Conservation (phyloP, 2,888 invertebrate genomes). For the Ophion obscuratus region DNA sequence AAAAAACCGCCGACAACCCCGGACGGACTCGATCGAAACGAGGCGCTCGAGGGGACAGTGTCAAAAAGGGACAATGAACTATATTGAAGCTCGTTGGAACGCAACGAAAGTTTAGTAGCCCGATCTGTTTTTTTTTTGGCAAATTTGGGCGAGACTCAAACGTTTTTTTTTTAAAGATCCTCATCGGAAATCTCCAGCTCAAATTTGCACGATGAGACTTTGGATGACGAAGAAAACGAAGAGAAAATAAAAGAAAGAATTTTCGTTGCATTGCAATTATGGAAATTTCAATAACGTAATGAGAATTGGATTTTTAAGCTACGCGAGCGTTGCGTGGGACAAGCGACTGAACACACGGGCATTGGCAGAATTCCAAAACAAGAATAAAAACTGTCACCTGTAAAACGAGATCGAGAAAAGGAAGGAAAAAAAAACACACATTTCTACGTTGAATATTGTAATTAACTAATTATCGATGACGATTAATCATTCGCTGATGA, state of each 20-base stretch:
- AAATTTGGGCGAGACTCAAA: too few relatives aligned
- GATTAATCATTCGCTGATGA: slow-evolving; percentile 58
- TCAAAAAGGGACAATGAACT: slow-evolving; percentile 9
- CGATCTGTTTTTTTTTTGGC: too few relatives aligned
- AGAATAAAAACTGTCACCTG: slow-evolving; percentile 76
- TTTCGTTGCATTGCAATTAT: too few relatives aligned
- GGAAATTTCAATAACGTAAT: background rate
- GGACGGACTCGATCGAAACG: slow-evolving; percentile 8
- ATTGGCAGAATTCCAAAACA: slow-evolving; percentile 77
- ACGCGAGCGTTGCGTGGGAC: slow-evolving; percentile 58
- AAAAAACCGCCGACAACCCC: slow-evolving; percentile 2
- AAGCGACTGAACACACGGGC: slow-evolving; percentile 74
- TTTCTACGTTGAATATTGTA: slow-evolving; percentile 64
- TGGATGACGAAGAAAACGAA: background rate
- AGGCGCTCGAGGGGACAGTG: slow-evolving; percentile 1
- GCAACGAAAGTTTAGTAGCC: background rate
- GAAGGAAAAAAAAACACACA: slow-evolving; percentile 49
- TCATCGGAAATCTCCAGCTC: too few relatives aligned
- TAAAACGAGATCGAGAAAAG: slow-evolving; percentile 59
- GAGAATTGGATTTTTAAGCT: slow-evolving; percentile 44
- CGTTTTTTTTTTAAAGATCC: too few relatives aligned
- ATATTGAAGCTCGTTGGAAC: slow-evolving; percentile 45
- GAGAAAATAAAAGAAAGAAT: slow-evolving; percentile 29
- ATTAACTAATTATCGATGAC: slow-evolving; percentile 68
- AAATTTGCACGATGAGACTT: too few relatives aligned